Conservation (phyloP, 2,797 vertebrate genomes). For the Masticophis lateralis region DNA sequence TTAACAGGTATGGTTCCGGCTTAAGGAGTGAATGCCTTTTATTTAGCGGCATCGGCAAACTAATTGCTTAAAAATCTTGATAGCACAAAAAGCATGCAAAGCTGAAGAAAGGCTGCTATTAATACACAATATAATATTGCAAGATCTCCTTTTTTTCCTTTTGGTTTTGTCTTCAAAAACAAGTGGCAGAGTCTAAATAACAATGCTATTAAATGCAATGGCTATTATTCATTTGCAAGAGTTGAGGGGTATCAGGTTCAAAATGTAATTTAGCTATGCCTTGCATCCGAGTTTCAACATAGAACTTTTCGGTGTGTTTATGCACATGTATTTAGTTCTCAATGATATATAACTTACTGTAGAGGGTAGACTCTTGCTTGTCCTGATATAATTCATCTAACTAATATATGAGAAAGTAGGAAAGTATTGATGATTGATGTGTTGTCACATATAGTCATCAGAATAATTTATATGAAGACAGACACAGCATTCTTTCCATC, state of each 20-base stretch:
- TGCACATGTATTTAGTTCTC: rapidly evolving
- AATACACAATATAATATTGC: constrained; percentile 30
- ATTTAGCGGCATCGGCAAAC: constrained; percentile 77
- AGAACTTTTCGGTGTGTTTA: background rate
- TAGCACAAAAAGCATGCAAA: constrained; percentile 66
- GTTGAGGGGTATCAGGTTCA: rapidly evolving
- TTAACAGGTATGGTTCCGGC: constrained; percentile 81
- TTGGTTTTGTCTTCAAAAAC: constrained; percentile 14
- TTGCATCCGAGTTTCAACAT: background rate
- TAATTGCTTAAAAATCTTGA: constrained; percentile 68
- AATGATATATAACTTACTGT: background rate
- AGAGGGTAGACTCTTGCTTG: background rate
- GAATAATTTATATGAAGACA: background rate
- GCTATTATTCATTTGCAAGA: background rate
- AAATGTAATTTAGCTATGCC: background rate
- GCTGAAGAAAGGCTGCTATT: constrained; percentile 53
- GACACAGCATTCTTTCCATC: background rate
- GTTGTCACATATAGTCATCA: background rate
- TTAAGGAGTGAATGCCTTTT: constrained; percentile 81
- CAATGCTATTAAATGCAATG: background rate
- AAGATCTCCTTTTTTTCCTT: background rate
- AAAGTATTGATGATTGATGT: background rate
- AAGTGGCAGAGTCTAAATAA: background rate
- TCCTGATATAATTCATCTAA: background rate
- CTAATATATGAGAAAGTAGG: background rate